Conservation (phyloP, 2,888 invertebrate species). For the Coelogynopora nodosa region DNA sequence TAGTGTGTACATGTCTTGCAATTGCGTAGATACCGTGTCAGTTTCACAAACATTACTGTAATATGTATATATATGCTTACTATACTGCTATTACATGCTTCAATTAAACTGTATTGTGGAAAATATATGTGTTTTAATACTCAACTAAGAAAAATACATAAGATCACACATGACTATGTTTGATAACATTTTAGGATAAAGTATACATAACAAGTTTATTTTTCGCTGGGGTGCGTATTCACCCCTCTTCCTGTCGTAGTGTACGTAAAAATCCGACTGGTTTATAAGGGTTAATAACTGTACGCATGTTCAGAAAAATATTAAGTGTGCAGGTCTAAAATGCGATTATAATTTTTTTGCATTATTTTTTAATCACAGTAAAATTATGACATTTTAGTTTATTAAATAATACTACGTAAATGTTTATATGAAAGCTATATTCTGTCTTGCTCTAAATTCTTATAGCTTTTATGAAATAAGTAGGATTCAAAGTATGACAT, state of each 20-base stretch:
- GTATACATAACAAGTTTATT: not conserved
- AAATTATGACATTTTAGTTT: too few species aligned
- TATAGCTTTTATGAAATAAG: too few species aligned
- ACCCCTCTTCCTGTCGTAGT: not conserved
- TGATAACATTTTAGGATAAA: not conserved
- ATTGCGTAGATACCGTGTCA: not conserved
- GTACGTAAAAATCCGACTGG: not conserved
- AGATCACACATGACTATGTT: not conserved
- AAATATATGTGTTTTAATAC: not conserved
- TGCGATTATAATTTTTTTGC: too few species aligned
- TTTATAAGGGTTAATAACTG: constrained; percentile 8
- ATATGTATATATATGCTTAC: not conserved
- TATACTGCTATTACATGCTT: not conserved
- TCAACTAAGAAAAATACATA: too few species aligned
- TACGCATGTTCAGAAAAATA: too few species aligned
- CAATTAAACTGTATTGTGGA: not conserved
- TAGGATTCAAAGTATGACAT: too few species aligned
- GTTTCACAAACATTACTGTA: not conserved
- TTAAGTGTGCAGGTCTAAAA: too few species aligned
- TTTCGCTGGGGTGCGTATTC: not conserved
- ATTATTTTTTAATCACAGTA: too few species aligned
- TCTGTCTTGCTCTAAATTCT: too few species aligned
- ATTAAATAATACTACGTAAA: too few species aligned
- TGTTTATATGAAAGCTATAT: too few species aligned
- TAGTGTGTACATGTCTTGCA: not conserved